Evolutionary conservation across 2,888 invertebrate species (phyloP).

Genomic region (Podabrus alpinus): DNA sequence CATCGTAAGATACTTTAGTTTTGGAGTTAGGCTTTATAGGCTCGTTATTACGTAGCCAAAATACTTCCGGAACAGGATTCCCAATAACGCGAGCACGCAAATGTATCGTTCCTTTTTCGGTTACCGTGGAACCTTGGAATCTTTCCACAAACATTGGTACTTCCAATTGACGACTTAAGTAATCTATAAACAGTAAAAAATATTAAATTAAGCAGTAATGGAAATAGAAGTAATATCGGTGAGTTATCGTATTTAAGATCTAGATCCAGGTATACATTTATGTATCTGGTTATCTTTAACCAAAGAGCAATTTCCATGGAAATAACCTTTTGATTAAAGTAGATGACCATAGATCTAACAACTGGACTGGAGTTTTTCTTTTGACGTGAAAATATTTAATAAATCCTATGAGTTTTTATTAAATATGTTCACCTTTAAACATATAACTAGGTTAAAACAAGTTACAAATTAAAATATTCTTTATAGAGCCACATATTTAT

Average conservation of each 20-base stretch:
- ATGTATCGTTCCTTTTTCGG: constrained; percentile 76
- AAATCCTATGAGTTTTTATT: neutral
- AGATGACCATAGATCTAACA: no score
- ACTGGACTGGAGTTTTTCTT: neutral
- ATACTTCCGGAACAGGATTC: constrained; percentile 85
- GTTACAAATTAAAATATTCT: neutral
- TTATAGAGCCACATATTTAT: neutral
- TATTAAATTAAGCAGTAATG: neutral
- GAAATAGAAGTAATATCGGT: neutral
- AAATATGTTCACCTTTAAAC: neutral
- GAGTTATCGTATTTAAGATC: neutral
- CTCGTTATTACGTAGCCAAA: constrained; percentile 87
- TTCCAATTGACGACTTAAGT: constrained; percentile 75
- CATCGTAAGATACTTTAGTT: constrained; percentile 78
- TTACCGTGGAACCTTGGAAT: constrained; percentile 83
- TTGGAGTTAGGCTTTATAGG: constrained; percentile 77
- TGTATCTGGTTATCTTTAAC: no score
- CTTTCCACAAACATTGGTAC: constrained; percentile 87
- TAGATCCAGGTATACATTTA: no score
- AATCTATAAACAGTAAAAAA: constrained; percentile 62
- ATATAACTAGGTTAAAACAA: neutral
- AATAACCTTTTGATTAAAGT: no score
- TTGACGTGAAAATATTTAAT: neutral
- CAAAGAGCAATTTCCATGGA: no score
- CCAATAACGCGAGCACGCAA: constrained; percentile 85